These are phyloP conservation scores for Lepidurus packardi DNA, from an alignment of 1,140 invertebrate genomes.

Conservation along the genomic window DNA sequence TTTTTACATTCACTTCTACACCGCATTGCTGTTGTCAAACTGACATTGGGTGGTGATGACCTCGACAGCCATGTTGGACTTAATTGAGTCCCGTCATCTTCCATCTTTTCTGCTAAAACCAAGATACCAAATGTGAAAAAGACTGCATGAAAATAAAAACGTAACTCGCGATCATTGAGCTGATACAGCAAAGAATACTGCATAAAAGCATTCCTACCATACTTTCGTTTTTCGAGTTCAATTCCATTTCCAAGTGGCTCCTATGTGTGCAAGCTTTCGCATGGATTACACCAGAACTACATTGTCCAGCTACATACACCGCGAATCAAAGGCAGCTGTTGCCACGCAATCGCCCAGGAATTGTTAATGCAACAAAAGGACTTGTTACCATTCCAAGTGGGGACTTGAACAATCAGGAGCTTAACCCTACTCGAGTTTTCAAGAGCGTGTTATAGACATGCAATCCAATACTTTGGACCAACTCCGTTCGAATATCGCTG, in stretches of 20 bases:
- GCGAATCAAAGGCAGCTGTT: background rate
- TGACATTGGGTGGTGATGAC: background rate
- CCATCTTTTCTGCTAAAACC: too few relatives aligned
- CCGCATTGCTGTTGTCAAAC: background rate
- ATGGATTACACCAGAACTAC: background rate
- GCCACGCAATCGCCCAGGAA: constrained; percentile 11
- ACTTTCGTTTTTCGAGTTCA: too few relatives aligned
- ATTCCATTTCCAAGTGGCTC: background rate
- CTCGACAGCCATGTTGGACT: background rate
- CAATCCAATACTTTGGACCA: background rate
- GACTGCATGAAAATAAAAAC: too few relatives aligned
- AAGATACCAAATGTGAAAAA: too few relatives aligned
- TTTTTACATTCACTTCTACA: background rate
- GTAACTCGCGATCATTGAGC: too few relatives aligned
- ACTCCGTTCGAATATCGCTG: background rate
- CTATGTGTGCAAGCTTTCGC: background rate
- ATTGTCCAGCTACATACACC: background rate
- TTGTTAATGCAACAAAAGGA: background rate
- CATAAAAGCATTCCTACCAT: too few relatives aligned
- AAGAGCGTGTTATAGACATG: background rate
- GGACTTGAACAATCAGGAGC: background rate
- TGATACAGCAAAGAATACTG: too few relatives aligned
- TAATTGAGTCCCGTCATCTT: too few relatives aligned
- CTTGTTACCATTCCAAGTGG: constrained; percentile 14
- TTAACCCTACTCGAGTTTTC: background rate